Base-by-base conservation (phyloP, 2,888 invertebrate genomes). In the Ectobius pallidus region DNA sequence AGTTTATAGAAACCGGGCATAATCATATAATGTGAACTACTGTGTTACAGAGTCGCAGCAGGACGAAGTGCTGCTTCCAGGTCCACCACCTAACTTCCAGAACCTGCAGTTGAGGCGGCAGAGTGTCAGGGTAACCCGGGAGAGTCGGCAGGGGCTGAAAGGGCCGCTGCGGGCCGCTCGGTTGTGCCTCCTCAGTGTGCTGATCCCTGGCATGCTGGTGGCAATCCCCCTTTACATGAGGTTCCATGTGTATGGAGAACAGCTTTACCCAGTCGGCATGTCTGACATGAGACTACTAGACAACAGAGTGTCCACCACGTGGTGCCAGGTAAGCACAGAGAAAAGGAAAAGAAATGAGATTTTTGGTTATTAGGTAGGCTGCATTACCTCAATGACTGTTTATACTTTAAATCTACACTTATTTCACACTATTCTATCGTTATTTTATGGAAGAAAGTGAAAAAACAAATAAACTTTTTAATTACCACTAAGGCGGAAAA, bases 201-300 rank as follows among this genome's bases (percentile, higher is more conserved):
- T 90, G 6, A 80, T 92, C n/a, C 92, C 93, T 0, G 86, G 87
- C n/a, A 70, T 88, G 34, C 85, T 92, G 71, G 86, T 92, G 73
- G 86, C 89, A 32, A 84, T 90, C 3, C 92, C 92, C 0, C 82
- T 93, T 30, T 91, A 92, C 79, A 83, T 92, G 83, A 86, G 91
- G 75, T 92, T 90, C 81, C 86, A 88, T 7, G 90, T 91, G 20
- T 92, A 89, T 80, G 88, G 88, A 18, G 88, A 90, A 6, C 91
- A 91, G 80, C 85, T 90, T 79, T 92, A 92, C 79, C 91, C 92
- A 0, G 85, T 92, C 80, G 89, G 90, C 25, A 89, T 91, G 83
- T 91, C 92, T 0, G 93, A 93, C 80, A 92, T 92, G 88, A 83
- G 92, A 74, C 84, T 92, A 72, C 86, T 92, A 75, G 92, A 92